Conservation (phyloP, 2,888 invertebrate species). For the Pseudeuparius sepicola region DNA sequence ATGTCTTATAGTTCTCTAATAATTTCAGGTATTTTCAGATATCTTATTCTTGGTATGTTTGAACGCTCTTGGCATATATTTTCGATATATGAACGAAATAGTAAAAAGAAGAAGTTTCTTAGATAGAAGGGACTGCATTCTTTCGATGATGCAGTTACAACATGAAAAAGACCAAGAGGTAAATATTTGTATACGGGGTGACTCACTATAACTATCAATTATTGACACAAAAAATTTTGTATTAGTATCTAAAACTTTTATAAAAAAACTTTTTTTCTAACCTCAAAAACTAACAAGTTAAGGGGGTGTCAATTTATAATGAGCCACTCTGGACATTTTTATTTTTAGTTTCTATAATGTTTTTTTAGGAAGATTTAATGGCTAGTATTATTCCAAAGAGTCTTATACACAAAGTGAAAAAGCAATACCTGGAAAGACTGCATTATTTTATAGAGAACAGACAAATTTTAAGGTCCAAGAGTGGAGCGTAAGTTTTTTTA, state of each 20-base stretch:
- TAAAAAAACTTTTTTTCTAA: too few relatives aligned
- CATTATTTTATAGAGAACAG: slow-evolving; percentile 18
- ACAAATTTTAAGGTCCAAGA: slow-evolving; percentile 23
- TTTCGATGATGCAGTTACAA: slow-evolving; percentile 70
- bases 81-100: slow-evolving; percentile 80
- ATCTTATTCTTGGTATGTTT: slow-evolving; percentile 61
- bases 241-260: too few relatives aligned
- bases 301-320: too few relatives aligned
- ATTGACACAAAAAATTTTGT: background rate
- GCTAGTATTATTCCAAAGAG: slow-evolving; percentile 79
- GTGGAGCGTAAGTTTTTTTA: slow-evolving; percentile 37
- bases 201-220: slow-evolving; percentile 5
- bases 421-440: slow-evolving; percentile 38
- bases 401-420: slow-evolving; percentile 55
- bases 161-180: slow-evolving; percentile 83
- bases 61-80: slow-evolving; percentile 78
- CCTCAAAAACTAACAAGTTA: too few relatives aligned
- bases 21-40: slow-evolving; percentile 55
- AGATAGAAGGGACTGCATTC: slow-evolving; percentile 76
- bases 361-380: slow-evolving; percentile 66
- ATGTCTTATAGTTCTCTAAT: too few relatives aligned
- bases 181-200: too few relatives aligned
- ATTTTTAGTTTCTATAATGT: slow-evolving; percentile 8
- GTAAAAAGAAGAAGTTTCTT: slow-evolving; percentile 78
- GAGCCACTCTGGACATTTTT: slow-evolving; percentile 3